Conservation (phyloP, 2,797 vertebrate species). For the Lutjanus argentimaculatus region DNA sequence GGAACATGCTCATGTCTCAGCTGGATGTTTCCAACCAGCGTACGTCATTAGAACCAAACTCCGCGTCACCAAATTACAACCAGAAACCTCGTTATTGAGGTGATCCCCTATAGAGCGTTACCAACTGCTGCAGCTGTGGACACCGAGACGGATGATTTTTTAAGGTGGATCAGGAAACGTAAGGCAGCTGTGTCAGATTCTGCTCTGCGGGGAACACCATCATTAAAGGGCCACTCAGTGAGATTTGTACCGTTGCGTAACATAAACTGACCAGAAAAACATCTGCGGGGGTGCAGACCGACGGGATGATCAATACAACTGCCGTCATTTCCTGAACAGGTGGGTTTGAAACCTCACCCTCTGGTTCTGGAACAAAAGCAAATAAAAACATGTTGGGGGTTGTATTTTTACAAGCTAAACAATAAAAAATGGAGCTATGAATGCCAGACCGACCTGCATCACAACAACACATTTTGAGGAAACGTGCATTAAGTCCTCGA, state of each 20-base stretch:
- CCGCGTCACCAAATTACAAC: conserved; percentile 27
- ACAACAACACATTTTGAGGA: not conserved
- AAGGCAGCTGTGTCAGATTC: conserved; percentile 17
- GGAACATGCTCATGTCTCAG: conserved; percentile 12
- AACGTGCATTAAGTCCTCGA: not conserved
- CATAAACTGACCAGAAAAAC: not conserved
- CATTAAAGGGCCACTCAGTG: not conserved
- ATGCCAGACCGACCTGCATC: not conserved
- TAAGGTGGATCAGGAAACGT: not conserved
- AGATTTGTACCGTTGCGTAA: not conserved
- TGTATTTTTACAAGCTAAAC: not conserved
- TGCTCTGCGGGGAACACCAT: conserved; percentile 8
- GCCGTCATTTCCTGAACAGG: conserved; percentile 48
- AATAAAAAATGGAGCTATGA: not conserved
- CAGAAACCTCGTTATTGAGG: conserved; percentile 12
- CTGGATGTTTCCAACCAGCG: conserved; percentile 19
- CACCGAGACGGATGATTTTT: not conserved
- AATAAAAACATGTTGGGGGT: conserved; percentile 6
- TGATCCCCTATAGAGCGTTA: not conserved
- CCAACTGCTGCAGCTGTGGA: conserved; percentile 23
- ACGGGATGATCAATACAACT: conserved; percentile 2
- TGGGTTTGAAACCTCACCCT: conserved; percentile 17
- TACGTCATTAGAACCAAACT: conserved; percentile 18
- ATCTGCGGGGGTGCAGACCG: not conserved
- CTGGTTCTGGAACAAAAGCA: too few relatives aligned